Base-by-base conservation (phyloP, 2,888 invertebrate genomes). In the Psococerastis gibbosa region DNA sequence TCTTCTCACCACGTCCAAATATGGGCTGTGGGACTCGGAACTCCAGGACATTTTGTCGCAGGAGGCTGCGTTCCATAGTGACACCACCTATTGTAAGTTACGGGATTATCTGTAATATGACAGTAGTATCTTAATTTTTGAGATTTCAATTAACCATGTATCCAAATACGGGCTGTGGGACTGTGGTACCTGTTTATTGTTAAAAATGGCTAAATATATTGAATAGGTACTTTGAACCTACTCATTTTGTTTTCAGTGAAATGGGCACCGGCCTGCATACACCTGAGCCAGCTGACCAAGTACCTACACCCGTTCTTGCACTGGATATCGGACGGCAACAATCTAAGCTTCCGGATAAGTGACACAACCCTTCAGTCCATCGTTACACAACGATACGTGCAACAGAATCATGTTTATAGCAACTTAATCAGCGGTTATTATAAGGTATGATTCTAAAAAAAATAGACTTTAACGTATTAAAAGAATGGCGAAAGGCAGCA, bases 11-110 rank as follows among this genome's bases (percentile, higher is more conserved):
- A 75, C 79, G 2, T 72, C 84, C 5, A 71, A 80, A 44, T 72
- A 78, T 56, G 88, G 88, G 2, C 66, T 88, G 35, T 75, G 78
- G 16, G 82, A 83, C 55, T 78, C 78, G 3, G 88, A 89, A 65
- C 77, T 83, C 59, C 63, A 81, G 53, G 82, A 78, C 54, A 60
- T 78, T 48, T 54, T 78, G 47, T 73, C 76, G 0, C 71, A 71
- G 52, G 72, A 75, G 52, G 66, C 70, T 32, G 64, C 67, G 49
- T 77, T 76, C 50, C 68, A 74, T 49, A 73, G 71, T 49, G 67
- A 67, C 45, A 68, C 69, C 50, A 75, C 76, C 34, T 73, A 75
- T 52, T 63, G 76, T 76, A 54, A 67, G 68, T 54, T 22, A 27
- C n/a, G n/a, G n/a, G n/a, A n/a, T n/a, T n/a, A n/a, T n/a, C n/a